Evolutionary conservation across 2,113 vertebrate species (phyloP).

Genomic region (Siniperca knerii): DNA sequence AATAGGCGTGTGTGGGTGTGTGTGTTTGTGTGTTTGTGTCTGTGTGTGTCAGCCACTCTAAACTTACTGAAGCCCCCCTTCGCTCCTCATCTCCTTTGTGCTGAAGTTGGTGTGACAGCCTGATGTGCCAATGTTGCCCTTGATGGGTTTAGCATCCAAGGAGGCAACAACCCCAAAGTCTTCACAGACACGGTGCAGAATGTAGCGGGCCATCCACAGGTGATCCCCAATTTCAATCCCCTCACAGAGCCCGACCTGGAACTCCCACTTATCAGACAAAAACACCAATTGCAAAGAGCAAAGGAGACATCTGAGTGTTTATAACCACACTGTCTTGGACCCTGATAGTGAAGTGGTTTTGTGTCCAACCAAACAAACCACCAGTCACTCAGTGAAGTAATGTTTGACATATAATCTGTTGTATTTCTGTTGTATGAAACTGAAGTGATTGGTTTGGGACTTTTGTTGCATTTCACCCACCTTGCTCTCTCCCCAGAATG

Average conservation of each 20-base stretch:
- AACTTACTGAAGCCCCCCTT: not conserved
- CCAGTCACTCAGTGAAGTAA: no score
- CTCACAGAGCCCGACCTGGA: not conserved
- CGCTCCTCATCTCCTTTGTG: constrained; percentile 52
- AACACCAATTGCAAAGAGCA: not conserved
- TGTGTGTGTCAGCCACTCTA: not conserved
- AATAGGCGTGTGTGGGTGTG: not conserved
- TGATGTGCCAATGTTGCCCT: not conserved
- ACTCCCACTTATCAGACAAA: not conserved
- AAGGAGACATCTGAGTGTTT: not conserved
- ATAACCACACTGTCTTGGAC: no score
- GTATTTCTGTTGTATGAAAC: no score
- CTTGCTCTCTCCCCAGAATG: no score
- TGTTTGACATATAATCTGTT: no score
- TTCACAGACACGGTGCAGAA: constrained; percentile 78
- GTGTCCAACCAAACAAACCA: no score
- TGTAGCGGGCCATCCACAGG: constrained; percentile 86
- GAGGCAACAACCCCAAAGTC: constrained; percentile 47
- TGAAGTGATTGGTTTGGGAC: no score
- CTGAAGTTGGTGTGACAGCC: constrained; percentile 65
- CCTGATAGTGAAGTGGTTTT: no score
- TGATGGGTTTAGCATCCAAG: constrained; percentile 83
- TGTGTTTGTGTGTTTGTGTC: no score
- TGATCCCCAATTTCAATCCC: constrained; percentile 83
- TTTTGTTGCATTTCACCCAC: no score